phyloP scores from a whole-genome alignment of 2,888 invertebrate species.

The Archips xylosteana region DNA sequence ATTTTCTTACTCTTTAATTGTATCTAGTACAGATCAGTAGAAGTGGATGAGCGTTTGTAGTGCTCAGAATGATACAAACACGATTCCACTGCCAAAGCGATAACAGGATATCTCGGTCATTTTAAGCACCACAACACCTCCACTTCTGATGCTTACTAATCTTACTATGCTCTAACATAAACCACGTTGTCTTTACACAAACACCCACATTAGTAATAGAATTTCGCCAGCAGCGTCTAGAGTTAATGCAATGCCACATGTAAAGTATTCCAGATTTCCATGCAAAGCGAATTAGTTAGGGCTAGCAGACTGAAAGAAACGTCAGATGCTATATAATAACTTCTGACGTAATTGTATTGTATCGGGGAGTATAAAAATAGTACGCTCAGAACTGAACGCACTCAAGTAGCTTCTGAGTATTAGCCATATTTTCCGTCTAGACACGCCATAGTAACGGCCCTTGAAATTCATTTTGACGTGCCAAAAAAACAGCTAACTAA shows the following conservation, averaged over 20 bases:
- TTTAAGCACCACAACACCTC: too few relatives aligned
- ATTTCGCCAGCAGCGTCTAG: neutral
- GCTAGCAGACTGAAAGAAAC: neutral
- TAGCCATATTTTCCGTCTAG: neutral
- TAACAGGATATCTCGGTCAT: too few relatives aligned
- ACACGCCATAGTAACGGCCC: neutral
- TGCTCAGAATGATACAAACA: too few relatives aligned
- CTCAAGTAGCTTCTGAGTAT: neutral
- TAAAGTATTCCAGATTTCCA: neutral
- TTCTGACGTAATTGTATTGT: neutral
- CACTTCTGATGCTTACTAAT: too few relatives aligned
- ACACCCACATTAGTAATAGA: neutral
- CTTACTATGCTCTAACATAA: too few relatives aligned
- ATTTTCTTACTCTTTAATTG: too few relatives aligned
- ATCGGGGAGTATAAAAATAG: neutral
- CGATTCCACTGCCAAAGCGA: too few relatives aligned
- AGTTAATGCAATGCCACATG: neutral
- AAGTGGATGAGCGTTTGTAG: too few relatives aligned
- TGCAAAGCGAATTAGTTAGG: neutral
- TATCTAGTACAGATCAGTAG: too few relatives aligned
- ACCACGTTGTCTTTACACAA: too few relatives aligned
- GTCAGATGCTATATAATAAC: too few relatives aligned
- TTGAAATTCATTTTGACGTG: neutral
- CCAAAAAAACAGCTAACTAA: neutral
- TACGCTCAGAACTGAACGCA: neutral